Evolutionary conservation across 2,888 invertebrate species (phyloP), one percentile per base, ranked within the genome.

Genomic region (Lepas anatifera): DNA sequence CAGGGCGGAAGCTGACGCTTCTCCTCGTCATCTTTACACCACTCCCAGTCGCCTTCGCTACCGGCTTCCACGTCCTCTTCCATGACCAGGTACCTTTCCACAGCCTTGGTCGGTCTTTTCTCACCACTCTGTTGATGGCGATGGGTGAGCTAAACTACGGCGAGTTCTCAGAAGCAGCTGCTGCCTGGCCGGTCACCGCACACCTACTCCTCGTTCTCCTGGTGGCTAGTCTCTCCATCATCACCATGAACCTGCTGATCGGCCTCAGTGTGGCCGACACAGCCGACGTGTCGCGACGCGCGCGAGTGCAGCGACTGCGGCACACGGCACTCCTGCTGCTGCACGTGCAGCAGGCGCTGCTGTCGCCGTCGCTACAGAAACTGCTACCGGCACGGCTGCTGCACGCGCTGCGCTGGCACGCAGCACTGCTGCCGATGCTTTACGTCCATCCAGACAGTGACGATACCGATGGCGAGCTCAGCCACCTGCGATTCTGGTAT

Each of bases 241-340:
- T 85, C 0, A 77, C 85, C 6, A 85, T 85, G 85, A 85, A 85
- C 75, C 77, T 85, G 67, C 78, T 85, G 75, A 83, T 85, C 0
- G 85, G 85, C 76, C 82, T 85, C 13, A 85, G 85, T 13, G 85
- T 85, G 1, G 85, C 83, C 71, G 85, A 85, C 73, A 84, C 85
- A 2, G 83, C 82, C 69, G 82, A 82, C 73, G 78, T 85, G 72
- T 84, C 85, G 79, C 77, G 83, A 0, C 78, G 84, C 50, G 85
- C 85, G 1, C 83, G 84, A 71, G 83, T 84, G 22, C 79, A 82
- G 71, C 79, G 84, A 72, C 75, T 85, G 25, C 82, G 80, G 0
- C 84, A 29, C 52, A 46, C 71, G 22, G 69, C 58, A 37, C 27
- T 69, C 22, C 39, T 27, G 32, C 13, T 69, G 7, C 46, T 52